phyloP scores from a whole-genome alignment of 2,113 vertebrate genomes.

The Pungitius pungitius region DNA sequence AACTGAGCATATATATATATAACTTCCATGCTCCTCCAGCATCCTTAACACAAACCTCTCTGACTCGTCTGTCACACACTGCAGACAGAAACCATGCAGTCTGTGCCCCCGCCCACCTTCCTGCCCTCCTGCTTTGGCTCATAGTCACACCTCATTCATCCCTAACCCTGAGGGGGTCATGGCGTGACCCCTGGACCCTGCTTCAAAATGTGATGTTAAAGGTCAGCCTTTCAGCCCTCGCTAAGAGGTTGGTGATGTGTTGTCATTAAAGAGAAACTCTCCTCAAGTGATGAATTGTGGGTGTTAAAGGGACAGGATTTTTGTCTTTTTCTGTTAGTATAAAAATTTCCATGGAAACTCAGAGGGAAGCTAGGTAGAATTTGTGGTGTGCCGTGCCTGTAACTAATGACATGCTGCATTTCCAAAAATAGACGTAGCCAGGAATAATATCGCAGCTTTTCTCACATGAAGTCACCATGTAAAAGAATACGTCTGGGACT shows the following conservation, averaged over 20 bases:
- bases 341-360: constrained; percentile 45
- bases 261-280: constrained; percentile 47
- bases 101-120: constrained; percentile 9
- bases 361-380: constrained; percentile 34
- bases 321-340: constrained; percentile 20
- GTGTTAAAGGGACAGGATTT: background rate
- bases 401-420: constrained; percentile 52
- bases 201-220: constrained; percentile 46
- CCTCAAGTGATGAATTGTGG: constrained; percentile 24
- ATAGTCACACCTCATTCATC: constrained; percentile 63
- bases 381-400: constrained; percentile 35
- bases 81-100: constrained; percentile 27
- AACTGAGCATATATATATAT: background rate
- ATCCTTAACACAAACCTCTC: background rate
- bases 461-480: constrained; percentile 36
- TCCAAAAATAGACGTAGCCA: constrained; percentile 56
- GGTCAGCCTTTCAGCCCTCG: constrained; percentile 40
- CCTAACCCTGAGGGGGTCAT: constrained; percentile 38
- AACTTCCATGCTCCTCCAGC: background rate
- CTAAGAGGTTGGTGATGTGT: constrained; percentile 27
- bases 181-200: constrained; percentile 27
- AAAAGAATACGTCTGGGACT: constrained; percentile 24
- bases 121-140: constrained; percentile 49
- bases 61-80: constrained; percentile 5
- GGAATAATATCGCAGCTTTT: constrained; percentile 55